A percentile compares a stretch with the other conserved stretches of the same genome.
Conservation (phyloP, 2,797 vertebrate species). For the Coluber constrictor region DNA sequence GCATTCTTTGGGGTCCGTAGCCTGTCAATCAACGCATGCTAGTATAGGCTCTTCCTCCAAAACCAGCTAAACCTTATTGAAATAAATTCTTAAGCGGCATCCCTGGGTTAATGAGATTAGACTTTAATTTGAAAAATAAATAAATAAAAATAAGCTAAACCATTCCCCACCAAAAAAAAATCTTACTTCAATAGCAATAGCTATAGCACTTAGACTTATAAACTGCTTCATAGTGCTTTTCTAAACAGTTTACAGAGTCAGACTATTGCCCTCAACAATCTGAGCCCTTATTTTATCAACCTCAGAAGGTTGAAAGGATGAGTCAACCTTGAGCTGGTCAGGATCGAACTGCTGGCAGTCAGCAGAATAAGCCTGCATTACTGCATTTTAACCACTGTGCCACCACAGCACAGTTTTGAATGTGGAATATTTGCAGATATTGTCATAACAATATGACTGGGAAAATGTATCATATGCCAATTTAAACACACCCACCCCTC, state of each 20-base stretch:
- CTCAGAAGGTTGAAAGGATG: not conserved
- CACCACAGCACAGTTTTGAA: not conserved
- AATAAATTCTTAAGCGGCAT: not conserved
- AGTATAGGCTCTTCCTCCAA: not conserved
- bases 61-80: not conserved
- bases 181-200: no score
- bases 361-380: not conserved
- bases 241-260: not conserved
- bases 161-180: no score
- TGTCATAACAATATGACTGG: not conserved
- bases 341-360: not conserved
- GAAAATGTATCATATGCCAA: slow-evolving; percentile 2
- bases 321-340: not conserved
- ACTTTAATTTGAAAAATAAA: not conserved
- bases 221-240: no score
- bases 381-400: not conserved
- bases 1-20: no score
- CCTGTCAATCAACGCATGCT: not conserved
- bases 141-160: not conserved
- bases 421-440: not conserved
- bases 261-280: not conserved
- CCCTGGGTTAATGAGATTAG: not conserved
- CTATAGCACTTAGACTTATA: no score
- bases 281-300: not conserved
- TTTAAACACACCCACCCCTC: slow-evolving; percentile 11